Evolutionary conservation across 2,888 invertebrate species (phyloP).

Genomic region (Zootermopsis nevadensis): DNA sequence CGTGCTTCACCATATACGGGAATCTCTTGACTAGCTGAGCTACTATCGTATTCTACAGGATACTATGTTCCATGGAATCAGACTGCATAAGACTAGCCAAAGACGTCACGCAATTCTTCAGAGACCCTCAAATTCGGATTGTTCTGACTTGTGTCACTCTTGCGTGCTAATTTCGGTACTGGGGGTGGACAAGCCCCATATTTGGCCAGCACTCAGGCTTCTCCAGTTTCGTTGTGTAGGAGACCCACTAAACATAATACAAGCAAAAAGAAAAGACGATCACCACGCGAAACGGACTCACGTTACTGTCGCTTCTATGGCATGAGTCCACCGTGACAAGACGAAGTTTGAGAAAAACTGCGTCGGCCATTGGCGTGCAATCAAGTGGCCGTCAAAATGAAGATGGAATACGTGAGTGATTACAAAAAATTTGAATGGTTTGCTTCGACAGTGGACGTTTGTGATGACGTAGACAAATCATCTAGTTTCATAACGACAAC

Average conservation of each 20-base stretch:
- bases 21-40: too few relatives aligned
- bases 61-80: too few relatives aligned
- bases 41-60: too few relatives aligned
- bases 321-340: neutral
- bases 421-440: too few relatives aligned
- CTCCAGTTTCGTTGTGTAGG: neutral
- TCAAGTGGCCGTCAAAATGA: too few relatives aligned
- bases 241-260: neutral
- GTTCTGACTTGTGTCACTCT: neutral
- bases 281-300: neutral
- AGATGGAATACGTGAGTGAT: too few relatives aligned
- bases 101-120: too few relatives aligned
- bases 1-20: too few relatives aligned
- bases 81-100: too few relatives aligned
- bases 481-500: too few relatives aligned
- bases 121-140: neutral
- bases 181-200: neutral
- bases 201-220: neutral
- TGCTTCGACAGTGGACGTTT: too few relatives aligned
- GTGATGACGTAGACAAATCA: too few relatives aligned
- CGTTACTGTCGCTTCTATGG: neutral
- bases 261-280: neutral
- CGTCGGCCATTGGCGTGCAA: neutral
- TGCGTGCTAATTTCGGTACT: neutral
- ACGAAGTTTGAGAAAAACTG: neutral